phyloP scores from a whole-genome alignment of 2,113 vertebrate species.

The Cyphomyrus plagiostoma region DNA sequence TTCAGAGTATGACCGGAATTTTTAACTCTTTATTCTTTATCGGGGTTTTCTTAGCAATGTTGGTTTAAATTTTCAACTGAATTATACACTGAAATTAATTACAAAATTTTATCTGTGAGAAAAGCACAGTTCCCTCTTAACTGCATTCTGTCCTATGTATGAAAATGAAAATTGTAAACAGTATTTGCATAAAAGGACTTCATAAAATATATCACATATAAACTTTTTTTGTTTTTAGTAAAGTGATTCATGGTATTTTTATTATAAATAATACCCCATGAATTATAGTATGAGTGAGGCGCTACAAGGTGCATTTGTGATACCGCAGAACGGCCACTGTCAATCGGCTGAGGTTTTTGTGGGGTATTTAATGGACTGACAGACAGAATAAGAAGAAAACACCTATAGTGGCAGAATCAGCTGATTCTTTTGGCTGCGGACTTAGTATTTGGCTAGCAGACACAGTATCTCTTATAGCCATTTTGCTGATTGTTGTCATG shows the following conservation, averaged over 20 bases:
- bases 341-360: neutral
- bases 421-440: neutral
- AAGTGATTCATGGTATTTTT: neutral
- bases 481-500: neutral
- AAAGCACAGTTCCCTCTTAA: neutral
- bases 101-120: neutral
- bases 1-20: neutral
- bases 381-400: neutral
- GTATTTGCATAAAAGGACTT: neutral
- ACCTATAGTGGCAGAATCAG: neutral
- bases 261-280: neutral
- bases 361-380: neutral
- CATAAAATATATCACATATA: neutral
- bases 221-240: neutral
- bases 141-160: neutral
- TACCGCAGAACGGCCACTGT: neutral
- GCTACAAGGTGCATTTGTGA: neutral
- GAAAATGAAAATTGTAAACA: neutral
- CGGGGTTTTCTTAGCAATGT: neutral
- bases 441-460: neutral
- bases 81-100: slow-evolving; percentile 13
- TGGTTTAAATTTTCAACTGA: slow-evolving; percentile 12
- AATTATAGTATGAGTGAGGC: neutral
- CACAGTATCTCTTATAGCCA: neutral
- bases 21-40: slow-evolving; percentile 8